These are phyloP conservation scores for Esox masquinongy DNA, from an alignment of 2,797 vertebrate species.

Conservation along the genomic window DNA sequence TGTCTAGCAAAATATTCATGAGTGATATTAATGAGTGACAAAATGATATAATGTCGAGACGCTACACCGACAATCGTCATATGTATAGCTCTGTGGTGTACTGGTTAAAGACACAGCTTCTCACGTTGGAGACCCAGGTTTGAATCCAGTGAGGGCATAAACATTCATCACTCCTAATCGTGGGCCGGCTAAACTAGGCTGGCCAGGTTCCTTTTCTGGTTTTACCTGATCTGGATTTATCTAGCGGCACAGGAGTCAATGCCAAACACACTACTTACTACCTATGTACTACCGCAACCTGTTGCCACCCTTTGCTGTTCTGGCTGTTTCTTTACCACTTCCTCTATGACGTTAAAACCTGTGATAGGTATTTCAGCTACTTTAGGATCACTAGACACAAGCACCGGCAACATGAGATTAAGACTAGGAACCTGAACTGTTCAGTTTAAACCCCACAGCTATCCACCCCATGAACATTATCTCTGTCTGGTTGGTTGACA, in stretches of 20 bases:
- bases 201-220: too few species aligned
- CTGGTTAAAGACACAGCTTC: too few species aligned
- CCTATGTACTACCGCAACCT: background rate
- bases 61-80: too few species aligned
- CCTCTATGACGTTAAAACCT: constrained; percentile 24
- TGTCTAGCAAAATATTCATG: too few species aligned
- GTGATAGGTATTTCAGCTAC: constrained; percentile 25
- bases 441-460: constrained; percentile 16
- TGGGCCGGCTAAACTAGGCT: too few species aligned
- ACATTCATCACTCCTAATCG: too few species aligned
- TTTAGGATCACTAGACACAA: constrained; percentile 22
- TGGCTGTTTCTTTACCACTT: constrained; percentile 12
- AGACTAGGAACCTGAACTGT: background rate
- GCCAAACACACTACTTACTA: constrained; percentile 11
- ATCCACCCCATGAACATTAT: constrained; percentile 16
- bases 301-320: background rate
- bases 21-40: too few species aligned
- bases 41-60: too few species aligned
- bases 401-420: constrained; percentile 14
- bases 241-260: constrained; percentile 9
- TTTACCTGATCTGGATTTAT: too few species aligned
- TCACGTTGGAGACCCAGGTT: too few species aligned
- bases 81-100: too few species aligned
- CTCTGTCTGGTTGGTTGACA: constrained; percentile 18
- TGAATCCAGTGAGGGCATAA: too few species aligned